Base-by-base conservation (phyloP, 2,113 vertebrate species). In the Marcusenius ussheri region DNA sequence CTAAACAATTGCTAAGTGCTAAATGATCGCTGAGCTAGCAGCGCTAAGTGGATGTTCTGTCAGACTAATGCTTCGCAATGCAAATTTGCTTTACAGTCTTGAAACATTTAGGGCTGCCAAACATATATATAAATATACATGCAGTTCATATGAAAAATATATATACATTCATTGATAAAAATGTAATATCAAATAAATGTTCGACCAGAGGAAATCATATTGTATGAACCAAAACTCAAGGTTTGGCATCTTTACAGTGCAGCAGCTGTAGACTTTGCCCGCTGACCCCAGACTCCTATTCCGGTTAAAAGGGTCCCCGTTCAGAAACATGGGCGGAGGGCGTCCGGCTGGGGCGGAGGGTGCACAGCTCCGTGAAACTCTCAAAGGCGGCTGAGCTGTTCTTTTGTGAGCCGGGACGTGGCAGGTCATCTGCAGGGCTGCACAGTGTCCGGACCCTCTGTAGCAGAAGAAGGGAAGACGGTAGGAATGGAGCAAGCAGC, bases 381-480 rank as follows among this genome's bases (percentile, higher is more conserved):
- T 93, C 89, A 53, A 93, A 93, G 0, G 93, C 93, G 77, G 91
- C 89, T 46, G 50, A 89, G 80, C 92, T 10, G 83, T 86, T 90
- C 90, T 93, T 93, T 45, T 24, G 15, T 31, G 50, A 35, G 83
- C 89, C 89, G 35, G 88, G 90, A 86, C 46, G 53, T 0, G 92
- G 91, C 83, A 96, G 53, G 90, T 96, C 94, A 39, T 93, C 91
- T 9, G 94, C 91, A 89, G 96, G 95, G 3, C 90, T 94, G 92
- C 94, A 95, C 47, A 96, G 92, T 56, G 58, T 49, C 87, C 90
- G 92, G 27, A 96, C 13, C 93, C 95, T 95, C 96, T 93, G 89
- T 58, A 88, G 5, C 77, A 91, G 50, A 70, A 31, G 50, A 88
- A 19, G 6, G 83, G 62, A n/a, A 89, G 70, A 42, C n/a, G 0